Base-by-base conservation (phyloP, 2,888 invertebrate species). In the Heliothis peltigera region DNA sequence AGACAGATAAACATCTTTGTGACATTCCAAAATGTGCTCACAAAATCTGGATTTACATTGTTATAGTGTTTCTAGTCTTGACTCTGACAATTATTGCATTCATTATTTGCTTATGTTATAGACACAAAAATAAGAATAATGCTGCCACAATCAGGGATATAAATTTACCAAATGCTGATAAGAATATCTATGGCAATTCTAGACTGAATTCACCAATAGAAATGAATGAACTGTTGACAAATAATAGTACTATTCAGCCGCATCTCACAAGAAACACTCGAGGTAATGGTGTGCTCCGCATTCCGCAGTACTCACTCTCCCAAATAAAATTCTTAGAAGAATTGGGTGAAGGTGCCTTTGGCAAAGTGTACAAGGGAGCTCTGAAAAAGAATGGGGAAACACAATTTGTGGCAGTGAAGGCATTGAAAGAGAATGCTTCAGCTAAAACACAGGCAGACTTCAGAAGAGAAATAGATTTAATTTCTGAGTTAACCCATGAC, bases 281-380 rank as follows among this genome's bases (percentile, higher is more conserved):
- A 6, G 95, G 95, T 12, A 96, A 95, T 84, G 94, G 93, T 39
- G 89, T 94, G 0, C 87, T 96, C 2, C 93, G 97, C 81, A 97
- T 98, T 47, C 97, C 98, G 3, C 98, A 99, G 83, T 98, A 98
- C 87, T 97, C 98, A 0, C 95, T 98, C 66, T 97, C 97, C 65
- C 97, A 98, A 89, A 97, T 98, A 0, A 96, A 97, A 75, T 98
- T 99, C 87, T 95, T 98, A 51, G 98, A 98, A 88, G 98, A 99
- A 90, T 93, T 99, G 32, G 99, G 99, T 21, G 99, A 99, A 93
- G 99, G 99, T 12, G 98, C 99, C 32, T 99, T 99, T 90, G 99
- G 99, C 91, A 99, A 98, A 95, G 99, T 99, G 0, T 99, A 98
- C 90, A 98, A 98, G 92, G 99, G 99, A 0, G 98, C 99, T 88